Conservation (phyloP, 1,140 invertebrate species). For the Penaeus indicus region DNA sequence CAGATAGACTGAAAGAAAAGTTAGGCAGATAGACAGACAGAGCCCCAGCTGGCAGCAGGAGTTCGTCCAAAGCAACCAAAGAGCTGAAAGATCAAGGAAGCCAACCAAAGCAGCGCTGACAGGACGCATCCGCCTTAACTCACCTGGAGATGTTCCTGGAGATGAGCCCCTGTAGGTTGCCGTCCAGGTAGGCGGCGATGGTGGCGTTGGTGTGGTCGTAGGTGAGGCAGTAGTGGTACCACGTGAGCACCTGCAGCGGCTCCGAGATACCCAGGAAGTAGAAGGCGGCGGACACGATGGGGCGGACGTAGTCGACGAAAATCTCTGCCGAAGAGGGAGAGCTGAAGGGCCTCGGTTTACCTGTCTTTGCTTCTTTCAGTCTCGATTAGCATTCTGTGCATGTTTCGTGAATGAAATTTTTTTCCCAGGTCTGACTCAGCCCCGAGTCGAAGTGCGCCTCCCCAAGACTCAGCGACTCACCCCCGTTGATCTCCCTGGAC, state of each 20-base stretch:
- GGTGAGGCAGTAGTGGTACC: constrained; percentile 62
- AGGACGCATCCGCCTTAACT: background rate
- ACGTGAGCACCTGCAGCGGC: constrained; percentile 53
- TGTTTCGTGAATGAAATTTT: too few relatives aligned
- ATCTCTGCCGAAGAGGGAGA: constrained; percentile 24
- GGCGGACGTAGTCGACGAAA: constrained; percentile 56
- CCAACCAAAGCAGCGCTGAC: too few relatives aligned
- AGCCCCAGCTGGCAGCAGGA: background rate
- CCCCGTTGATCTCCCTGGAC: constrained; percentile 52
- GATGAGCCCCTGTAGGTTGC: constrained; percentile 47
- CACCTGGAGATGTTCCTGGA: constrained; percentile 55
- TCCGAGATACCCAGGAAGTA: constrained; percentile 59
- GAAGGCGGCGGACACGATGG: constrained; percentile 56
- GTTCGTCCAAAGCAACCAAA: too few relatives aligned
- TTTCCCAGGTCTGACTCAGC: too few relatives aligned
- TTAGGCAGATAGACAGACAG: background rate
- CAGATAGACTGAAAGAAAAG: background rate
- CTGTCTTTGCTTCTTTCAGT: background rate
- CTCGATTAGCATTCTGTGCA: background rate
- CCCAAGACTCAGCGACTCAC: constrained; percentile 4
- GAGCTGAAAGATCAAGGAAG: background rate
- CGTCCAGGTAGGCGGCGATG: constrained; percentile 55
- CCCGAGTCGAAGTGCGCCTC: background rate
- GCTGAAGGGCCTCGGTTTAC: background rate
- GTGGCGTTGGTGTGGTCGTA: constrained; percentile 46